Conservation (phyloP, 1,140 invertebrate genomes). For the Pomacea maculata region DNA sequence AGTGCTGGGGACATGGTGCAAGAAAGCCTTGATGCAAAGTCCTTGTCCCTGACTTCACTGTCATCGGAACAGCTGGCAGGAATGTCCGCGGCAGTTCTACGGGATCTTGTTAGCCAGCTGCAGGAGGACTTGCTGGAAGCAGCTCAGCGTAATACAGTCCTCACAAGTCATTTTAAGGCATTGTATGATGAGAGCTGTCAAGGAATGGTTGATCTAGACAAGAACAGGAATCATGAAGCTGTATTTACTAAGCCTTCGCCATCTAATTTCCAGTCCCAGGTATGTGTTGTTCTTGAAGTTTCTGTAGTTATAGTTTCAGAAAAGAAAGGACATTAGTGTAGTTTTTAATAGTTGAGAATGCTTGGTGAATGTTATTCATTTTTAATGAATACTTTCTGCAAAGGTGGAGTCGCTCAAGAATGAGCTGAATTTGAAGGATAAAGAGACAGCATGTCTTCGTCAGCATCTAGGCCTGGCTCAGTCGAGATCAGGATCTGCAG, state of each 20-base stretch:
- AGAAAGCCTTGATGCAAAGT: background rate
- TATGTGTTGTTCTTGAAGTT: background rate
- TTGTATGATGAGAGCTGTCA: background rate
- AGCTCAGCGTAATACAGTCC: conserved; percentile 27
- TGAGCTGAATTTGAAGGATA: conserved; percentile 17
- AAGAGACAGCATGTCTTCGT: conserved; percentile 32
- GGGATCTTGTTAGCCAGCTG: conserved; percentile 30
- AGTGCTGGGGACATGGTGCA: background rate
- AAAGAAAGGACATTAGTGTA: too few relatives aligned
- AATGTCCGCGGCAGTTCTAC: conserved; percentile 14
- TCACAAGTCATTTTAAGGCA: conserved; percentile 17
- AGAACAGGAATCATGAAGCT: too few relatives aligned
- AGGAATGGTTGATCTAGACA: background rate
- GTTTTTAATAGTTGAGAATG: too few relatives aligned
- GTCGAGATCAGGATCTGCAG: background rate
- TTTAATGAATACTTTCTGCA: background rate
- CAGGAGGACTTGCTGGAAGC: conserved; percentile 39
- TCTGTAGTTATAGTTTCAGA: too few relatives aligned
- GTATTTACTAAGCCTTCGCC: too few relatives aligned
- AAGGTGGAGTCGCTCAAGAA: conserved; percentile 31
- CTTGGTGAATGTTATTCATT: too few relatives aligned
- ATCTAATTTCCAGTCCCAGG: conserved; percentile 2
- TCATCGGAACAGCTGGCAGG: conserved; percentile 3
- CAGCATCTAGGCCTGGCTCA: conserved; percentile 28
- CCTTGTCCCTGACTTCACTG: background rate